Conservation (phyloP, 2,888 invertebrate species). For the Priocnemis perturbator region DNA sequence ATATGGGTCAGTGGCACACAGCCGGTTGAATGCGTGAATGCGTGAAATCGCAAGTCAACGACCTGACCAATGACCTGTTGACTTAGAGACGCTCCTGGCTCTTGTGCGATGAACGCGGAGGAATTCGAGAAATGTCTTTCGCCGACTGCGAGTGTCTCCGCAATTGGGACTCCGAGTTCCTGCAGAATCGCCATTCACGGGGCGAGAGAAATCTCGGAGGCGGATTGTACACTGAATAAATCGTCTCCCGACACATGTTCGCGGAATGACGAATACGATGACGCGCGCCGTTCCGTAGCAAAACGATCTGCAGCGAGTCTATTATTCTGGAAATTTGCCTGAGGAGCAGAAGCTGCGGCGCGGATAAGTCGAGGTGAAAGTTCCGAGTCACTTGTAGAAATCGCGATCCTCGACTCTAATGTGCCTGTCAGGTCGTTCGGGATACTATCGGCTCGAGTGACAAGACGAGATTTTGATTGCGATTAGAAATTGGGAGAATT, state of each 20-base stretch:
- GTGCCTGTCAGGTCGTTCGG: too few species aligned
- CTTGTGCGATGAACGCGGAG: conserved; percentile 17
- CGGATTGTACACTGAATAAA: too few species aligned
- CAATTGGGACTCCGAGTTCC: too few species aligned
- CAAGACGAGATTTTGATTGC: too few species aligned
- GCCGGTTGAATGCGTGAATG: conserved; percentile 51
- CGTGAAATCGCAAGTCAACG: conserved; percentile 73
- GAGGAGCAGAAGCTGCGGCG: conserved; percentile 9
- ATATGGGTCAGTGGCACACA: conserved; percentile 71
- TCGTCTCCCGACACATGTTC: too few species aligned
- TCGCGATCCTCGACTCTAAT: conserved; percentile 3
- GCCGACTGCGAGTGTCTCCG: neutral
- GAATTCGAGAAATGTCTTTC: conserved; percentile 22
- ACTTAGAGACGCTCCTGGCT: conserved; percentile 35
- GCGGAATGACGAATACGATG: neutral
- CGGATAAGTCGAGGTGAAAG: conserved; percentile 11
- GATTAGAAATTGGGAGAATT: too few species aligned
- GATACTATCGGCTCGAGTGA: too few species aligned
- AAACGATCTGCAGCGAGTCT: neutral
- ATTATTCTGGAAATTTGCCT: neutral
- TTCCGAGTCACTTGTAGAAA: conserved; percentile 10
- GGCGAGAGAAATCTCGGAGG: too few species aligned
- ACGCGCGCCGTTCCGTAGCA: neutral
- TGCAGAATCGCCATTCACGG: too few species aligned
- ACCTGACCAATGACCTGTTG: conserved; percentile 61